phyloP scores from a whole-genome alignment of 2,113 vertebrate species.

The Actinemys pallida region DNA sequence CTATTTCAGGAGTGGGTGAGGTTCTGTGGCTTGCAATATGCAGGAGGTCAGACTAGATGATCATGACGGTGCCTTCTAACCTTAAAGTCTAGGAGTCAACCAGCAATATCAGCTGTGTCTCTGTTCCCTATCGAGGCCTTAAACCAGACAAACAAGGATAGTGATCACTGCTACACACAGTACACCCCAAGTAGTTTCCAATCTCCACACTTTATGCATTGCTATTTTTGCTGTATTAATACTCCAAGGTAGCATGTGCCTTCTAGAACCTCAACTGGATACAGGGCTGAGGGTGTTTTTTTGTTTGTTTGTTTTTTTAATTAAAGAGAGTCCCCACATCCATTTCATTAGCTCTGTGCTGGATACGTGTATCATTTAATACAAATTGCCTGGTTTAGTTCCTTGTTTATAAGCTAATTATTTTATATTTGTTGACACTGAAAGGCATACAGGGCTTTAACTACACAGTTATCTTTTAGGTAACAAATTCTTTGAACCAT shows the following conservation, averaged over 20 bases:
- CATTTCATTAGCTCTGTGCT: not conserved
- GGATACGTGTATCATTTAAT: not conserved
- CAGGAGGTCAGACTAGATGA: too few species aligned
- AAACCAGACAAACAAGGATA: not conserved
- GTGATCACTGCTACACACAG: not conserved
- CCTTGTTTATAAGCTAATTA: not conserved
- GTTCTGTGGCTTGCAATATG: too few species aligned
- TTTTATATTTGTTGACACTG: not conserved
- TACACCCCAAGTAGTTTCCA: not conserved
- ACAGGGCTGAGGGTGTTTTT: not conserved
- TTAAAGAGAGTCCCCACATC: not conserved
- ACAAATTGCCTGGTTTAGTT: not conserved
- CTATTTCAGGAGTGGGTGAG: too few species aligned
- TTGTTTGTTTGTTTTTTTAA: not conserved
- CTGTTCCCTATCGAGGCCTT: not conserved
- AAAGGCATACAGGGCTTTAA: not conserved
- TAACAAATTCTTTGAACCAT: accelerated
- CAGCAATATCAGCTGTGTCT: not conserved
- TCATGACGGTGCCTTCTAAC: too few species aligned
- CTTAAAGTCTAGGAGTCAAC: not conserved
- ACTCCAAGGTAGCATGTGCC: not conserved
- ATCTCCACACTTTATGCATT: not conserved
- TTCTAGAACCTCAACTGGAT: not conserved
- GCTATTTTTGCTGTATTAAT: not conserved
- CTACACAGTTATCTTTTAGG: not conserved